phyloP scores from a whole-genome alignment of 2,797 vertebrate species.

The Hylomyscus alleni region DNA sequence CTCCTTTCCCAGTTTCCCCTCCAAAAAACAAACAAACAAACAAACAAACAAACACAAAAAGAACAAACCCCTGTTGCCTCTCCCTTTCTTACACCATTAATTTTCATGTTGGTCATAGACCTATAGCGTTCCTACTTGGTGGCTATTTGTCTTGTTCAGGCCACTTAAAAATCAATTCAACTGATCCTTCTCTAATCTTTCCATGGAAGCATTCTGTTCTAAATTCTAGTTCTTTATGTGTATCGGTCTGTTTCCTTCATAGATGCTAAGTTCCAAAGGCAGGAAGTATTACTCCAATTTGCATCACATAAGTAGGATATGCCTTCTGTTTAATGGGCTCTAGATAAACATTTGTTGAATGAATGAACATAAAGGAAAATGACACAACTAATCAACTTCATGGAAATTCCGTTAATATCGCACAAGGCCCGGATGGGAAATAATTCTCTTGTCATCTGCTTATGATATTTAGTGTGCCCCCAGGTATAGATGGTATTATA shows the following conservation, averaged over 20 bases:
- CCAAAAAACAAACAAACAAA: no score
- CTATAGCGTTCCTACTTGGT: neutral
- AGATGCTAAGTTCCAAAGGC: neutral
- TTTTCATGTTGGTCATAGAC: neutral
- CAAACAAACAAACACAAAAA: no score
- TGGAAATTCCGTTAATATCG: slow-evolving; percentile 10
- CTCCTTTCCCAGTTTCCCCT: no score
- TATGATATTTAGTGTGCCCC: slow-evolving; percentile 3
- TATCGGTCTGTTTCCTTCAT: neutral
- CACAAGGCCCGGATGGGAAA: neutral
- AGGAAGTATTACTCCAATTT: neutral
- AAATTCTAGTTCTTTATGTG: slow-evolving; percentile 4
- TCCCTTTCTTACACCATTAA: neutral
- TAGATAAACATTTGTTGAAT: slow-evolving; percentile 44
- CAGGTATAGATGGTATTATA: neutral
- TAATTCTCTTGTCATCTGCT: slow-evolving; percentile 34
- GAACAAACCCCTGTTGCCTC: no score
- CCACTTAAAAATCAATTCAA: neutral
- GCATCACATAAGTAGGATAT: neutral
- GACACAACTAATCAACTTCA: slow-evolving; percentile 6
- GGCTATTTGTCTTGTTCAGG: neutral
- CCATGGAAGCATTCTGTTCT: neutral
- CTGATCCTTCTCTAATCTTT: neutral
- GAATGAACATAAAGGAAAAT: slow-evolving; percentile 41
- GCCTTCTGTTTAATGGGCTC: neutral